Evolutionary conservation across 2,888 invertebrate genomes (phyloP).

Genomic region (Microplitis manilae): DNA sequence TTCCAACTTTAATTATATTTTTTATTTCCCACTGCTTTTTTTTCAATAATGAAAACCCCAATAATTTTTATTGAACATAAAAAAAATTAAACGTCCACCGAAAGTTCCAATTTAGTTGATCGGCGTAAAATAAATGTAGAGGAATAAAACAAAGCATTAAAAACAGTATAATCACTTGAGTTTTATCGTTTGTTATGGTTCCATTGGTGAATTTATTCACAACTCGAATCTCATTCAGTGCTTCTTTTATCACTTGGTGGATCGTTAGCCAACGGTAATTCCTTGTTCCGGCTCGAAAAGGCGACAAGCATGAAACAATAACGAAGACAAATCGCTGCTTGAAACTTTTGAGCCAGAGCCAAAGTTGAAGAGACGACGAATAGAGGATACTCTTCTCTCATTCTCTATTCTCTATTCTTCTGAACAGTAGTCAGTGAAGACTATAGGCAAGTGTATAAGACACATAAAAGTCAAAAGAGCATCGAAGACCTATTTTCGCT

Average conservation of each 20-base stretch:
- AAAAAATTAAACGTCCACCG: not conserved
- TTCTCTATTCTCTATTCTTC: not conserved
- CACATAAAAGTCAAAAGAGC: conserved; percentile 1
- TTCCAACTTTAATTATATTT: too few species aligned
- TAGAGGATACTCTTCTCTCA: not conserved
- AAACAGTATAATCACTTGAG: conserved; percentile 2
- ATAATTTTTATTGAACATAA: not conserved
- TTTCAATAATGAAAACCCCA: not conserved
- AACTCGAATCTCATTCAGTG: conserved; percentile 22
- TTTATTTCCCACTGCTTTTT: not conserved
- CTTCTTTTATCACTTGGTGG: conserved; percentile 41
- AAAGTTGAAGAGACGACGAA: conserved; percentile 40
- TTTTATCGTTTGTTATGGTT: conserved; percentile 12
- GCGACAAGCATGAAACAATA: conserved; percentile 46
- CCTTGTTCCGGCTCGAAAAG: conserved; percentile 20
- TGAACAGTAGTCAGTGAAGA: not conserved
- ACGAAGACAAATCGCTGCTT: conserved; percentile 50
- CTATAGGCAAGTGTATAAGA: not conserved
- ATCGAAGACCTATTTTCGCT: conserved; percentile 41
- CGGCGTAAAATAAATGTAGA: not conserved
- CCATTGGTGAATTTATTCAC: conserved; percentile 26
- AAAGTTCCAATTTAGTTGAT: not conserved
- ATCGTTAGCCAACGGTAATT: conserved; percentile 46
- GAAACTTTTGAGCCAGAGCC: conserved; percentile 49
- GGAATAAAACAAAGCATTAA: conserved; percentile 2